phyloP scores from a whole-genome alignment of 2,113 vertebrate species.

The Sapajus apella region DNA sequence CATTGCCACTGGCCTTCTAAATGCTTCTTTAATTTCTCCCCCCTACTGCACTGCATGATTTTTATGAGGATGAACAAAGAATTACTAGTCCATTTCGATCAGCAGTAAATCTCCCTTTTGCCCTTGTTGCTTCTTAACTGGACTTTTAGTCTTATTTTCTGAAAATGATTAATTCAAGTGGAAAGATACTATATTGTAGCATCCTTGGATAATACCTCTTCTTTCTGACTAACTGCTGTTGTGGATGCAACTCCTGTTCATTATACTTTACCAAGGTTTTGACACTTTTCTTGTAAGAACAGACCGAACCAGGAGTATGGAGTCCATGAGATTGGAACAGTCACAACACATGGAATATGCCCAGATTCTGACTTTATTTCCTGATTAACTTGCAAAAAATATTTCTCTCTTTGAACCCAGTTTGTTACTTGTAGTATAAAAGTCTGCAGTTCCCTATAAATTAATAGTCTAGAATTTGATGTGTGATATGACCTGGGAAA shows the following conservation, averaged over 20 bases:
- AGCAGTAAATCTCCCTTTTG: constrained; percentile 85
- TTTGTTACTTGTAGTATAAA: not conserved
- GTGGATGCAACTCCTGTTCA: constrained; percentile 10
- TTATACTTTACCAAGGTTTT: not conserved
- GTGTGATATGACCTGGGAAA: not conserved
- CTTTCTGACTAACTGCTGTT: constrained; percentile 64
- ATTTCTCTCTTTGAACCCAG: not conserved
- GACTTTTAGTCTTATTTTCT: constrained; percentile 77
- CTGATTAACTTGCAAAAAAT: not conserved
- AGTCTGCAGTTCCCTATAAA: not conserved
- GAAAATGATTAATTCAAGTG: constrained; percentile 81
- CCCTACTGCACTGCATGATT: constrained; percentile 75
- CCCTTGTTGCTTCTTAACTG: constrained; percentile 83
- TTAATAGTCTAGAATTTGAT: not conserved
- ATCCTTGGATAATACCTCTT: constrained; percentile 65
- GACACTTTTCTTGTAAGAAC: not conserved
- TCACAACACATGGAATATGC: not conserved
- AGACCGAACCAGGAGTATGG: not conserved
- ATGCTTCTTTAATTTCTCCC: constrained; percentile 83
- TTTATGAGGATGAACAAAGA: constrained; percentile 85
- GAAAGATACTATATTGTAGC: constrained; percentile 57
- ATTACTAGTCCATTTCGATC: constrained; percentile 83
- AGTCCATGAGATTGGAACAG: not conserved
- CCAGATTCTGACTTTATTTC: not conserved
- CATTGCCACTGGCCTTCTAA: constrained; percentile 81